A percentile compares a stretch with the other conserved stretches of the same genome.
These are phyloP conservation scores for Acleris cristana DNA, from an alignment of 2,888 invertebrate genomes.

Conservation along the genomic window DNA sequence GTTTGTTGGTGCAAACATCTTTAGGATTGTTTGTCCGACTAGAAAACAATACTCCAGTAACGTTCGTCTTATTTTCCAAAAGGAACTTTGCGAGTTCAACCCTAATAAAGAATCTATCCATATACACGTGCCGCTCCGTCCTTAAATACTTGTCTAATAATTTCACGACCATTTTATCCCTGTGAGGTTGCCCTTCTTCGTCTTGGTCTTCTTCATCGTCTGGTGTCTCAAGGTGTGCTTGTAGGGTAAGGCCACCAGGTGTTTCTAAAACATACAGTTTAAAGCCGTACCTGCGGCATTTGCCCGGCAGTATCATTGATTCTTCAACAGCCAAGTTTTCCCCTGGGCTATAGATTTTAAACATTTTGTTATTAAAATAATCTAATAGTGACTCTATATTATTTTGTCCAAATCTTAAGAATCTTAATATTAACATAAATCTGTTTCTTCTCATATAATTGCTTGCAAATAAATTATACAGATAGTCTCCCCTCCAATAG, in stretches of 20 bases:
- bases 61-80: background rate
- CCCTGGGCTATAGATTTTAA: constrained; percentile 48
- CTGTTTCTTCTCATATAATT: too few relatives aligned
- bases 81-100: background rate
- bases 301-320: constrained; percentile 37
- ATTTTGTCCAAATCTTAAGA: constrained; percentile 49
- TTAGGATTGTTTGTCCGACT: background rate
- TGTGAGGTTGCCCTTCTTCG: too few relatives aligned
- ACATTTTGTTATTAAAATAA: constrained; percentile 55
- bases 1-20: background rate
- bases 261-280: constrained; percentile 56
- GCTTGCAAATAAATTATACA: too few relatives aligned
- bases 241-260: constrained; percentile 47
- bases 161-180: too few relatives aligned
- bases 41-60: background rate
- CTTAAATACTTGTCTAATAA: background rate
- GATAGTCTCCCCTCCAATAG: background rate
- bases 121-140: background rate
- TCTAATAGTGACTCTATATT: constrained; percentile 54
- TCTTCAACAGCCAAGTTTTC: background rate
- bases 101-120: background rate
- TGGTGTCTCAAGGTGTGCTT: background rate
- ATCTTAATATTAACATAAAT: constrained; percentile 49
- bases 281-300: constrained; percentile 55
- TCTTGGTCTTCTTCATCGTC: too few relatives aligned